A percentile compares a stretch with the other conserved stretches of the same genome.
Evolutionary conservation across 2,797 vertebrate genomes (phyloP).

Genomic region (Taeniopygia guttata): DNA sequence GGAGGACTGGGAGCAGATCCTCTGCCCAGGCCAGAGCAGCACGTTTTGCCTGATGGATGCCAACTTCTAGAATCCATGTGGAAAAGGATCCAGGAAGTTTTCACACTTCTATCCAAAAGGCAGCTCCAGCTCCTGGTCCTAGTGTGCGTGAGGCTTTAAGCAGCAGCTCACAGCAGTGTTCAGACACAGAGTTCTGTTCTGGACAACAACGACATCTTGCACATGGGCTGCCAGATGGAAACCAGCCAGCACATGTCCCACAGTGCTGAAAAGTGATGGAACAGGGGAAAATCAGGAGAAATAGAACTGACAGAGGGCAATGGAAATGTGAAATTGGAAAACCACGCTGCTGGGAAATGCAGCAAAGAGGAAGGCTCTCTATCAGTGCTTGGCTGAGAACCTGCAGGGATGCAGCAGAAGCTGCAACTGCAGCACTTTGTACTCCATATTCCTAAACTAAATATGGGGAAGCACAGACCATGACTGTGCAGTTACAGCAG

Average conservation of each 20-base stretch:
- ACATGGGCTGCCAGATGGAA: background rate
- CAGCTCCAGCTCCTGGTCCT: background rate
- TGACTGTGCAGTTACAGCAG: background rate
- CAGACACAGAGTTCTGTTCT: background rate
- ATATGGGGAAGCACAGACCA: background rate
- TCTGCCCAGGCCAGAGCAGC: background rate
- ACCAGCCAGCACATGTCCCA: background rate
- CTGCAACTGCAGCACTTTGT: background rate
- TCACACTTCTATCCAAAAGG: background rate
- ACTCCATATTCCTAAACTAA: background rate
- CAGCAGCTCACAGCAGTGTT: background rate
- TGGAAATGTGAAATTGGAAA: background rate
- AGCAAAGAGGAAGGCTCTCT: background rate
- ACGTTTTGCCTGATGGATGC: background rate
- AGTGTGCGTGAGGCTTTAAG: background rate
- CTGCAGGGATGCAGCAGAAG: background rate
- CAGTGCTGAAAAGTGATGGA: background rate
- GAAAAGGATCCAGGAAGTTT: background rate
- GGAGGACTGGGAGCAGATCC: background rate
- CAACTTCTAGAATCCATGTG: background rate
- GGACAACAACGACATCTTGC: slow-evolving; percentile 30
- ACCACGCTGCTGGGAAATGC: background rate
- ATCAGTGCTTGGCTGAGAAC: background rate
- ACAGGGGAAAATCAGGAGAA: background rate
- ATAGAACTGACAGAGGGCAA: background rate